Evolutionary conservation across 2,888 invertebrate genomes (phyloP).

Genomic region (Macrosiphum euphorbiae): DNA sequence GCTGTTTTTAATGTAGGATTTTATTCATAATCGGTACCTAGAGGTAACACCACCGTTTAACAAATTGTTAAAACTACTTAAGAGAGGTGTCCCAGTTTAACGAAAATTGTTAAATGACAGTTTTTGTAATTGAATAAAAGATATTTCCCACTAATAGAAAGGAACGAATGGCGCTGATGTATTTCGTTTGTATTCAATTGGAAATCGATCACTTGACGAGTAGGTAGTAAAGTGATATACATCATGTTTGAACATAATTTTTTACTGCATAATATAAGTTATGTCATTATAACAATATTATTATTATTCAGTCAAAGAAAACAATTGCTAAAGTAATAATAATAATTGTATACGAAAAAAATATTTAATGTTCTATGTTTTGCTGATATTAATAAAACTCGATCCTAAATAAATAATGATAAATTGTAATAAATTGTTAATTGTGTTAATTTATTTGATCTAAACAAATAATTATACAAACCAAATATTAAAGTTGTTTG

Average conservation of each 20-base stretch:
- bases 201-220: background rate
- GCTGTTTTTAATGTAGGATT: background rate
- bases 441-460: no score
- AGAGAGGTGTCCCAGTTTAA: background rate
- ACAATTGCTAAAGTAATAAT: background rate
- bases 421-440: no score
- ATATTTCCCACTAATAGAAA: background rate
- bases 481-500: no score
- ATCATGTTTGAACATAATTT: background rate
- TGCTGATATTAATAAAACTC: background rate
- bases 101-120: background rate
- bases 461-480: no score
- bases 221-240: background rate
- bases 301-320: background rate
- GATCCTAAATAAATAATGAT: background rate
- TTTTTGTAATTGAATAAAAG: background rate
- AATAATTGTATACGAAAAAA: background rate
- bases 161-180: background rate
- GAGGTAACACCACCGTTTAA: background rate
- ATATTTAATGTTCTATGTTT: background rate
- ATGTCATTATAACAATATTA: background rate
- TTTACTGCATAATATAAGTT: background rate
- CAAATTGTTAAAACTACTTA: background rate
- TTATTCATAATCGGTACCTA: background rate
- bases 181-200: background rate